A percentile compares a stretch with the other conserved stretches of the same genome.
phyloP scores from a whole-genome alignment of 2,113 vertebrate species.

The Passerina amoena region DNA sequence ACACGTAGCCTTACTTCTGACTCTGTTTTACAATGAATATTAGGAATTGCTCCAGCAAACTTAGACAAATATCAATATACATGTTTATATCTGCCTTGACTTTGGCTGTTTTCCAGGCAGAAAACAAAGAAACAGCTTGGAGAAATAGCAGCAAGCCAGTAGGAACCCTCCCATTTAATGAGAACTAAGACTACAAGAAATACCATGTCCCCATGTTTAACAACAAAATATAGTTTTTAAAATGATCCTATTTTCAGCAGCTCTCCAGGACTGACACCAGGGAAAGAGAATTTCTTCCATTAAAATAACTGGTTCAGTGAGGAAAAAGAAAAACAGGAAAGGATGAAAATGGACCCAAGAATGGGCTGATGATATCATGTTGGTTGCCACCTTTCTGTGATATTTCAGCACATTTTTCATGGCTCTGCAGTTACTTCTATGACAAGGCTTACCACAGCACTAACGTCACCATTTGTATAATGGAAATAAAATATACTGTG shows the following conservation, averaged over 20 bases:
- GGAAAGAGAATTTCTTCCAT: background rate
- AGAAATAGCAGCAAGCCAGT: background rate
- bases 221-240: background rate
- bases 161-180: background rate
- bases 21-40: background rate
- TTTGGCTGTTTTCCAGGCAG: background rate
- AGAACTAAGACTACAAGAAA: background rate
- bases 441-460: background rate
- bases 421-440: background rate
- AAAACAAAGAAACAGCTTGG: background rate
- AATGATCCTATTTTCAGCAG: background rate
- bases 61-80: background rate
- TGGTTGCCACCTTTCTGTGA: background rate
- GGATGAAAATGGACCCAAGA: background rate
- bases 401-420: background rate
- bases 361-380: fast-evolving
- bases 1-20: background rate
- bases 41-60: background rate
- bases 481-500: background rate
- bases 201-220: background rate
- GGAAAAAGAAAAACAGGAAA: background rate
- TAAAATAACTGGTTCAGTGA: background rate
- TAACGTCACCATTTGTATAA: background rate
- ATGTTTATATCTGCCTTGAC: background rate
- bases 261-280: background rate